These are phyloP conservation scores for Temnothorax rugatulus DNA, from an alignment of 2,888 invertebrate species.

Conservation along the genomic window DNA sequence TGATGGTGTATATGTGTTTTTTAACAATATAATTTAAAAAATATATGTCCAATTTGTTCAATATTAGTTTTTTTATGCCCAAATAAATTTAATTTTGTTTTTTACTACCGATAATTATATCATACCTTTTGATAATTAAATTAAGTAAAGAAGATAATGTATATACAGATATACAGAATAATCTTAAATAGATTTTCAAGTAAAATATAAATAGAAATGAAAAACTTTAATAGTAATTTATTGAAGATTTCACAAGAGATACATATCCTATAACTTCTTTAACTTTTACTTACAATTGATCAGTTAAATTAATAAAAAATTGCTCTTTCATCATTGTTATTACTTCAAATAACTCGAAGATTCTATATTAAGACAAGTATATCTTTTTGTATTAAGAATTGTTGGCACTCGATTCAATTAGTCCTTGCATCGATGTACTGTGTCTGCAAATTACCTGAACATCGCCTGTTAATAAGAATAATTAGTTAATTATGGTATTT, in stretches of 20 bases:
- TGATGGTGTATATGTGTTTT: neutral
- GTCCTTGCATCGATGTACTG: slow-evolving; percentile 27
- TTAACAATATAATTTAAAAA: neutral
- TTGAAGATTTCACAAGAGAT: neutral
- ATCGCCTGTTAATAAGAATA: slow-evolving; percentile 9
- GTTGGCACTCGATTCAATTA: neutral
- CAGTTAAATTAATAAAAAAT: slow-evolving; percentile 9
- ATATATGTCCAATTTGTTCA: neutral
- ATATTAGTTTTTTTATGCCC: neutral
- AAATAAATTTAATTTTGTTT: neutral
- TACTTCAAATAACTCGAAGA: neutral
- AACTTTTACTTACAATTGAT: neutral
- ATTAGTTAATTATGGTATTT: slow-evolving; percentile 14
- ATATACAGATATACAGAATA: neutral
- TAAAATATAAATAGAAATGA: neutral
- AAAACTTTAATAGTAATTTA: slow-evolving; percentile 17
- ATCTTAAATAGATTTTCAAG: neutral
- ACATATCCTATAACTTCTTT: neutral
- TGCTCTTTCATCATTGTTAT: neutral
- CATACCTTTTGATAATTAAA: neutral
- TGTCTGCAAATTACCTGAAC: neutral
- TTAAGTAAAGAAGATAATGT: neutral
- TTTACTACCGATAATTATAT: neutral
- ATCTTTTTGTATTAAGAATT: neutral
- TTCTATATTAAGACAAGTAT: neutral